Evolutionary conservation across 2,888 invertebrate species (phyloP).

Genomic region (Lingula anatina): DNA sequence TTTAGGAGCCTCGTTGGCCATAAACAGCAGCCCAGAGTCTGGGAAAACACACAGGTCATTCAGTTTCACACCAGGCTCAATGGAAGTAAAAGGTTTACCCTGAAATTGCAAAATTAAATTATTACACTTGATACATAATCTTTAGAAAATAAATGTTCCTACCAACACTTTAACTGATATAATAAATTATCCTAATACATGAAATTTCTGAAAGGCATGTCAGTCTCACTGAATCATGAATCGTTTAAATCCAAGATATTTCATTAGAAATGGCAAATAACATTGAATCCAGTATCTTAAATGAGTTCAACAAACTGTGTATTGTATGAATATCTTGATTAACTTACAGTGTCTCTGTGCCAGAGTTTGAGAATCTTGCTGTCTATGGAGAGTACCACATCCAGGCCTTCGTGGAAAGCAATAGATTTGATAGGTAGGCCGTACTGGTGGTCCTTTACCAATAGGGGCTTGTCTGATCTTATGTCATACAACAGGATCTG

Average conservation of each 20-base stretch:
- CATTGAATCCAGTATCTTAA: too few species aligned
- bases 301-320: too few species aligned
- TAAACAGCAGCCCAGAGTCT: conserved; percentile 79
- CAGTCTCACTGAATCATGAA: neutral
- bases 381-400: conserved; percentile 48
- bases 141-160: too few species aligned
- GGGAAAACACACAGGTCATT: conserved; percentile 91
- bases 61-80: conserved; percentile 68
- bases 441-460: conserved; percentile 92
- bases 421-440: conserved; percentile 84
- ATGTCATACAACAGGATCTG: conserved; percentile 81
- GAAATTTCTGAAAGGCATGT: too few species aligned
- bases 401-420: conserved; percentile 65
- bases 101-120: conserved; percentile 14
- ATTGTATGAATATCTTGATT: too few species aligned
- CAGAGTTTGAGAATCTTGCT: conserved; percentile 48
- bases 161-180: too few species aligned
- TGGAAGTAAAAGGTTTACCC: conserved; percentile 88
- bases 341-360: conserved; percentile 63
- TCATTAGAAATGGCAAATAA: neutral
- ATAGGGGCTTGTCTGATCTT: conserved; percentile 79
- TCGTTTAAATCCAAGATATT: neutral
- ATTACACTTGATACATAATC: too few species aligned
- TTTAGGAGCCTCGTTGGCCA: conserved; percentile 92
- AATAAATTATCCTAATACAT: too few species aligned